These are phyloP conservation scores for Plagodis dolabraria DNA, from an alignment of 2,888 invertebrate genomes.

Conservation along the genomic window DNA sequence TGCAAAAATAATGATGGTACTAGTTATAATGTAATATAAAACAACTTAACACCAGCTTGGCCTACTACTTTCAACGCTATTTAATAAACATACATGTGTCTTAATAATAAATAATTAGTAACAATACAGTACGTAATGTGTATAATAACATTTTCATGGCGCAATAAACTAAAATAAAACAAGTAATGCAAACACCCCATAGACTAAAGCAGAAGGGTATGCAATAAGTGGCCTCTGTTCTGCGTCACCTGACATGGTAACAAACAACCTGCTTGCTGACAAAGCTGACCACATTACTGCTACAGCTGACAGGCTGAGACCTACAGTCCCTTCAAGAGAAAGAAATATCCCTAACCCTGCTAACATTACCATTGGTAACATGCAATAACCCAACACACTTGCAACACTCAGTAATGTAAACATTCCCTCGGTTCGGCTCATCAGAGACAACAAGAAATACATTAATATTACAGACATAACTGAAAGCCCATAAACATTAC, in stretches of 20 bases:
- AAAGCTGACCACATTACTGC: constrained; percentile 95
- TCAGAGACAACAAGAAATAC: constrained; percentile 93
- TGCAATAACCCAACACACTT: constrained; percentile 96
- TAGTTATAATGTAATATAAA: too few species aligned
- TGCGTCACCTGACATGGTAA: constrained; percentile 94
- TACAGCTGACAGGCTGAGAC: constrained; percentile 87
- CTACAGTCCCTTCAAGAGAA: constrained; percentile 89
- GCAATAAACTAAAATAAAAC: constrained; percentile 90
- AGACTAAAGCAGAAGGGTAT: constrained; percentile 96
- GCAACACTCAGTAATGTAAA: constrained; percentile 92
- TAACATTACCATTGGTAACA: constrained; percentile 95
- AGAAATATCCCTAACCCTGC: constrained; percentile 91
- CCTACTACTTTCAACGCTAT: too few species aligned
- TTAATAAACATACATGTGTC: too few species aligned
- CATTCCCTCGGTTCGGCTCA: constrained; percentile 88
- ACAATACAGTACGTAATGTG: constrained; percentile 1
- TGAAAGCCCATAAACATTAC: constrained; percentile 97
- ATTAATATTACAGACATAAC: constrained; percentile 95
- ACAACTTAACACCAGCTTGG: too few species aligned
- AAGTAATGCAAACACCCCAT: constrained; percentile 96
- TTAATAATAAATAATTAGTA: too few species aligned
- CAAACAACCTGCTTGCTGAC: constrained; percentile 96
- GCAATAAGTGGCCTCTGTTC: constrained; percentile 94
- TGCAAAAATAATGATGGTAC: too few species aligned
- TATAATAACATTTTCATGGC: neutral